phyloP scores from a whole-genome alignment of 2,888 invertebrate species.

The Lordiphosa andalusiaca region DNA sequence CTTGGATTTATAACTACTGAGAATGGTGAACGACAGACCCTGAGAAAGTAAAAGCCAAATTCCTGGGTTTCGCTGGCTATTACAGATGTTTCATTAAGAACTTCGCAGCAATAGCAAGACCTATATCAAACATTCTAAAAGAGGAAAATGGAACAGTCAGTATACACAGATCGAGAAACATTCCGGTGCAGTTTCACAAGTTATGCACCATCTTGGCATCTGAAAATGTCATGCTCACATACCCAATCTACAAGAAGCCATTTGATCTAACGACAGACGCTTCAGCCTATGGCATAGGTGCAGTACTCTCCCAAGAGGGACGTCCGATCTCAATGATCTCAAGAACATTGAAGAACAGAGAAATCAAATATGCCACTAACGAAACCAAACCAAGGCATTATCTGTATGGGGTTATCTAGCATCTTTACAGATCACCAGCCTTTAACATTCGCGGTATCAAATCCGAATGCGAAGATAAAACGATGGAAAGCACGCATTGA shows the following conservation, averaged over 20 bases:
- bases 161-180: constrained; percentile 9
- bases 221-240: constrained; percentile 5
- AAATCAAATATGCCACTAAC: constrained; percentile 10
- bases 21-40: constrained; percentile 4
- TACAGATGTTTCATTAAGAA: constrained; percentile 11
- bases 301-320: no score
- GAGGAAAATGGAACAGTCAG: constrained; percentile 11
- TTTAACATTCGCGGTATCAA: constrained; percentile 2
- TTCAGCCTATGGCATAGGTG: constrained; percentile 4
- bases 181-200: constrained; percentile 6
- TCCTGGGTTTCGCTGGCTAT: constrained; percentile 1
- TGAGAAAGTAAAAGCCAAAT: constrained; percentile 1
- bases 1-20: constrained; percentile 18
- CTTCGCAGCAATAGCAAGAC: constrained; percentile 4
- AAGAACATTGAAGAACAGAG: constrained; percentile 9
- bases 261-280: constrained; percentile 7
- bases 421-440: constrained; percentile 7
- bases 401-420: constrained; percentile 1
- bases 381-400: constrained; percentile 8
- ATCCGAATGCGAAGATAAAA: constrained; percentile 8
- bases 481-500: constrained; percentile 5
- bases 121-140: constrained; percentile 9
- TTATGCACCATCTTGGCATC: constrained; percentile 12
- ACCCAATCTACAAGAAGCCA: background rate
- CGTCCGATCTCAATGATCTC: constrained; percentile 13